Conservation (phyloP, 2,113 vertebrate species). For the Hucho hucho region DNA sequence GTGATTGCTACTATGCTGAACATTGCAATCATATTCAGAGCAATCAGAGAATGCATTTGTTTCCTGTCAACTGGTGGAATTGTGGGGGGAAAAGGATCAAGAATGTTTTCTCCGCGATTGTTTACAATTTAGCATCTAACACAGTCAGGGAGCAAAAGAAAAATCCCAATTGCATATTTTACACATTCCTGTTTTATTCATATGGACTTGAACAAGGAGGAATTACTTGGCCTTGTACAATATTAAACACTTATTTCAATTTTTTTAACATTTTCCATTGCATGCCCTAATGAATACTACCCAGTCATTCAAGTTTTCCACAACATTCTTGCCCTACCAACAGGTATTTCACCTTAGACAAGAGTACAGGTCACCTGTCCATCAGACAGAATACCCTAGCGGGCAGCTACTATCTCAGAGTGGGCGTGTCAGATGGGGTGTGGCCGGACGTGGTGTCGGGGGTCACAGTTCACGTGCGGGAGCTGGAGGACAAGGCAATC, state of each 20-base stretch:
- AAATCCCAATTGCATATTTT: neutral
- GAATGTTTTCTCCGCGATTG: neutral
- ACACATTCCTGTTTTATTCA: neutral
- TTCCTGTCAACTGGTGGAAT: neutral
- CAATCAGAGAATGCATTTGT: neutral
- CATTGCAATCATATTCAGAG: neutral
- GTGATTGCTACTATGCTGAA: neutral
- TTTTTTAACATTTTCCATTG: too few relatives aligned
- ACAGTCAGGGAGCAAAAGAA: neutral
- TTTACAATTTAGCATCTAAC: neutral
- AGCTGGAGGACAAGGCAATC: slow-evolving; percentile 80
- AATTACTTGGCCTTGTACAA: too few relatives aligned
- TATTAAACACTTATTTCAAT: too few relatives aligned
- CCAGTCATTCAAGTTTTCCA: too few relatives aligned
- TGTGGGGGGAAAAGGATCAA: neutral
- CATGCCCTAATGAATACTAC: too few relatives aligned
- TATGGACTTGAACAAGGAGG: neutral
- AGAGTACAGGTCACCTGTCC: slow-evolving; percentile 78
- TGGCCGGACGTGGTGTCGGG: slow-evolving; percentile 84
- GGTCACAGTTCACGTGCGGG: slow-evolving; percentile 78
- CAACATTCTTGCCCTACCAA: neutral
- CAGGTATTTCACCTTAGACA: slow-evolving; percentile 85
- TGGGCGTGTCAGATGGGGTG: slow-evolving; percentile 84
- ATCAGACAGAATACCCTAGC: slow-evolving; percentile 74
- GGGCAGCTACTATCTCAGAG: slow-evolving; percentile 79